Evolutionary conservation across 2,113 vertebrate species (phyloP).

Genomic region (Arothron firmamentum): DNA sequence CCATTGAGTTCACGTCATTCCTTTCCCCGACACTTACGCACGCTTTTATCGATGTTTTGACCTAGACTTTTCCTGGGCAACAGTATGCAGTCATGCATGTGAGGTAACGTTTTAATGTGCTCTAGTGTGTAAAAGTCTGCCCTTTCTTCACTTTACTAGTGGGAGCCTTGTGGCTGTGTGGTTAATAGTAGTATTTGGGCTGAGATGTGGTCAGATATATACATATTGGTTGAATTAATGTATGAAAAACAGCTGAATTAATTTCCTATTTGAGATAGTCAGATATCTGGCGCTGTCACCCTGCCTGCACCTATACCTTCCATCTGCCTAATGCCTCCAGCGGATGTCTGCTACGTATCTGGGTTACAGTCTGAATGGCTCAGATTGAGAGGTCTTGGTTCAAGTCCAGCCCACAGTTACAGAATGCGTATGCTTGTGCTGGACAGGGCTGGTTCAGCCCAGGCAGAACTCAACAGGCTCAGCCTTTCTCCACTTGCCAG

Average conservation of each 20-base stretch:
- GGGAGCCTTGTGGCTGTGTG: conserved; percentile 2
- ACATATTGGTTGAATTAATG: conserved; percentile 9
- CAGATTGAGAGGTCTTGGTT: conserved; percentile 65
- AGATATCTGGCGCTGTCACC: conserved; percentile 49
- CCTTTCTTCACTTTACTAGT: not conserved
- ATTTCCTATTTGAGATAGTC: conserved; percentile 17
- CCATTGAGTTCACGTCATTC: conserved; percentile 42
- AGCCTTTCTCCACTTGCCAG: conserved; percentile 71
- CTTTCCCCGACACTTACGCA: conserved; percentile 1
- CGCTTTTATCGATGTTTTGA: not conserved
- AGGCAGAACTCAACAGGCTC: conserved; percentile 60
- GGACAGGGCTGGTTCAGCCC: conserved; percentile 33
- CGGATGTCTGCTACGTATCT: conserved; percentile 35
- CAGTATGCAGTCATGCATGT: not conserved
- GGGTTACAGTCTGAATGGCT: conserved; percentile 56
- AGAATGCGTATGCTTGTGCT: conserved; percentile 48
- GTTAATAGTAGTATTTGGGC: conserved; percentile 5
- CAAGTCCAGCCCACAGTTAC: conserved; percentile 51
- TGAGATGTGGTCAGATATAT: conserved; percentile 27
- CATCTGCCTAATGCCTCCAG: conserved; percentile 8
- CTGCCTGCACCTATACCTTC: conserved; percentile 17
- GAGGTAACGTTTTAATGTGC: conserved; percentile 6
- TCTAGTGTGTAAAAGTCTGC: not conserved
- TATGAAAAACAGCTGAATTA: conserved; percentile 1
- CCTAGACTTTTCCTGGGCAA: not conserved